Percentiles rank a stretch among this genome's conserved stretches.
Conservation (phyloP, 2,797 vertebrate genomes). For the Bryconaethiops microstoma region DNA sequence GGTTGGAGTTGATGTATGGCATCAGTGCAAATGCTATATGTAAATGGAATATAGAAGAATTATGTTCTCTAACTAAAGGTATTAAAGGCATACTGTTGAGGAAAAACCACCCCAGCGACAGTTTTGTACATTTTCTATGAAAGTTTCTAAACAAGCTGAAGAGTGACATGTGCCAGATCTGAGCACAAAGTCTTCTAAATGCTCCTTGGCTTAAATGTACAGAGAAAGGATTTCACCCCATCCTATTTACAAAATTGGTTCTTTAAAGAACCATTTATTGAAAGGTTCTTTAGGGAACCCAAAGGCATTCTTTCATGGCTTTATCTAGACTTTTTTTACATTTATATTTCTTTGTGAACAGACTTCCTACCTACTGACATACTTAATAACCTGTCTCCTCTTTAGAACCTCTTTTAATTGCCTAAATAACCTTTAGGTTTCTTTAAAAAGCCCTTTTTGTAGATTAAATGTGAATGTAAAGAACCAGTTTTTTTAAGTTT, state of each 20-base stretch:
- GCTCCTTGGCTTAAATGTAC: neutral
- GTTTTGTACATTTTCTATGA: no score
- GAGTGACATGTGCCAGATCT: slow-evolving; percentile 54
- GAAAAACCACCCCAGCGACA: no score
- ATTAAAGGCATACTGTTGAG: no score
- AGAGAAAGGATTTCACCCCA: no score
- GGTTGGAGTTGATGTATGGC: no score
- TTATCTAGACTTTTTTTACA: neutral
- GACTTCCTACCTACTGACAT: neutral
- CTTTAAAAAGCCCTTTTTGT: neutral
- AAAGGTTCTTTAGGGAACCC: neutral
- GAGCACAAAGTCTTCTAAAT: neutral
- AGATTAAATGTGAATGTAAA: no score
- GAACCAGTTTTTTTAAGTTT: no score
- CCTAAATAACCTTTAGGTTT: neutral
- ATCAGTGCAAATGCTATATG: no score
- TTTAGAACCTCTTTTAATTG: neutral
- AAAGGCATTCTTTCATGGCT: neutral
- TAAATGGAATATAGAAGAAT: no score
- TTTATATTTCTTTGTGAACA: neutral
- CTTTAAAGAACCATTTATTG: neutral
- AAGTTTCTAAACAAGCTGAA: slow-evolving; percentile 62
- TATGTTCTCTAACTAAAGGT: no score
- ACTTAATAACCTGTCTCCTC: no score
- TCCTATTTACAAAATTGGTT: no score